Conservation (phyloP, 2,888 invertebrate species). For the Andrena minutula region DNA sequence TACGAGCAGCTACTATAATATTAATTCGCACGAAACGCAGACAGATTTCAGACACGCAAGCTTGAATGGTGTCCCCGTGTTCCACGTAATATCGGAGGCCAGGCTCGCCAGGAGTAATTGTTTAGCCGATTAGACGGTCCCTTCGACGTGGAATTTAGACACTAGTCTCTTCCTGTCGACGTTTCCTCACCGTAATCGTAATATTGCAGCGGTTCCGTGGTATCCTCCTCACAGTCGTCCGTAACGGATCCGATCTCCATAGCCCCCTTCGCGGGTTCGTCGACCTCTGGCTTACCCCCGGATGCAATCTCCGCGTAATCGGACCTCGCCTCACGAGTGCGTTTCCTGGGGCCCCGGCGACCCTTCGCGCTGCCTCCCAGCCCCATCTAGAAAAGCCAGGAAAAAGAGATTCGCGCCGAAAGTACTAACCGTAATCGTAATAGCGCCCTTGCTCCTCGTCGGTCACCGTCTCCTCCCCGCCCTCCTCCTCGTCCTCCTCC, state of each 20-base stretch:
- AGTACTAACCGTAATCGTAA: slow-evolving; percentile 78
- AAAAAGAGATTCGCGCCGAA: slow-evolving; percentile 42
- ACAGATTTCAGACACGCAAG: no score
- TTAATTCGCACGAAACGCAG: not conserved
- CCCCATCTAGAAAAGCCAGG: slow-evolving; percentile 67
- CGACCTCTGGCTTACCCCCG: slow-evolving; percentile 50
- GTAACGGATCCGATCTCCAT: slow-evolving; percentile 52
- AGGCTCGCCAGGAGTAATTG: no score
- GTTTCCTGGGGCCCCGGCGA: slow-evolving; percentile 50
- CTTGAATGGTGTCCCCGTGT: no score
- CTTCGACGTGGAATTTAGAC: not conserved
- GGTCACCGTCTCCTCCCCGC: slow-evolving; percentile 67
- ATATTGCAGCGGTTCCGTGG: slow-evolving; percentile 70
- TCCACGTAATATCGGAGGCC: no score
- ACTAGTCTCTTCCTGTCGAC: slow-evolving; percentile 32
- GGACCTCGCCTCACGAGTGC: slow-evolving; percentile 44
- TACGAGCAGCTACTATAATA: no score
- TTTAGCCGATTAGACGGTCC: not conserved
- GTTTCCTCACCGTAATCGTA: slow-evolving; percentile 77
- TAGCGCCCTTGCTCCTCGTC: slow-evolving; percentile 60
- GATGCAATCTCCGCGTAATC: slow-evolving; percentile 40
- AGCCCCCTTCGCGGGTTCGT: slow-evolving; percentile 41
- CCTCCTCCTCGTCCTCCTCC: slow-evolving; percentile 55
- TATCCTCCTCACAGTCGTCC: slow-evolving; percentile 64
- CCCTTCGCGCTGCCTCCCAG: slow-evolving; percentile 36